These are phyloP conservation scores for Abscondita cerata DNA, from an alignment of 2,888 invertebrate species.

Conservation along the genomic window DNA sequence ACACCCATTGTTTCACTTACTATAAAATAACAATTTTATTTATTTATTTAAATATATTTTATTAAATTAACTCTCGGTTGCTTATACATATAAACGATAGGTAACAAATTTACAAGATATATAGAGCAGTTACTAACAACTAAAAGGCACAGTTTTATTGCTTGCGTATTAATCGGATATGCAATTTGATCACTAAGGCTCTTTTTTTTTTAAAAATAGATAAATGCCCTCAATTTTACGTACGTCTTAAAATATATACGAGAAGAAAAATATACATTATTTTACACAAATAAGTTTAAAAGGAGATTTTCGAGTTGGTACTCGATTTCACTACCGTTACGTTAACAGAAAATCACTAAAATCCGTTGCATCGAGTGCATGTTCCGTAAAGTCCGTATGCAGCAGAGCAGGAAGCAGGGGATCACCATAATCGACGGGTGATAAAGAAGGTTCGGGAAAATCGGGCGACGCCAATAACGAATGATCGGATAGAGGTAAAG, in stretches of 20 bases:
- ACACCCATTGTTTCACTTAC: slow-evolving; percentile 6
- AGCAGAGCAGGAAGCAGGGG: slow-evolving; percentile 53
- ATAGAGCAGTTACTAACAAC: slow-evolving; percentile 13
- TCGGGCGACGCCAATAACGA: slow-evolving; percentile 62
- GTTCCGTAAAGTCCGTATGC: slow-evolving; percentile 55
- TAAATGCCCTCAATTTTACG: slow-evolving; percentile 10
- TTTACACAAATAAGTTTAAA: slow-evolving; percentile 5
- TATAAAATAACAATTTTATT: slow-evolving; percentile 3
- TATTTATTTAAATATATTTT: slow-evolving; percentile 26
- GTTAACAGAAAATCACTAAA: slow-evolving; percentile 57
- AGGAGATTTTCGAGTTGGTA: slow-evolving; percentile 18
- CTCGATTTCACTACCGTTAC: slow-evolving; percentile 43
- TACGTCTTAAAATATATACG: not conserved
- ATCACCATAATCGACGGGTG: slow-evolving; percentile 63
- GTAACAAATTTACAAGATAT: slow-evolving; percentile 31
- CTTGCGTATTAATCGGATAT: slow-evolving; percentile 13
- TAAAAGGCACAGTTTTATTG: slow-evolving; percentile 27
- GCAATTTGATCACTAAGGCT: not conserved
- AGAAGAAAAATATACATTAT: not conserved
- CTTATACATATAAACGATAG: slow-evolving; percentile 31
- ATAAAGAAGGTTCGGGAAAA: slow-evolving; percentile 62
- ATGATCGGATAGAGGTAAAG: slow-evolving; percentile 63
- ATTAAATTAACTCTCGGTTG: slow-evolving; percentile 30
- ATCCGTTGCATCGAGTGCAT: slow-evolving; percentile 52
- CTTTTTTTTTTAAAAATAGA: not conserved